Base-by-base conservation (phyloP, 2,113 vertebrate genomes). In the Lasiurus cinereus region DNA sequence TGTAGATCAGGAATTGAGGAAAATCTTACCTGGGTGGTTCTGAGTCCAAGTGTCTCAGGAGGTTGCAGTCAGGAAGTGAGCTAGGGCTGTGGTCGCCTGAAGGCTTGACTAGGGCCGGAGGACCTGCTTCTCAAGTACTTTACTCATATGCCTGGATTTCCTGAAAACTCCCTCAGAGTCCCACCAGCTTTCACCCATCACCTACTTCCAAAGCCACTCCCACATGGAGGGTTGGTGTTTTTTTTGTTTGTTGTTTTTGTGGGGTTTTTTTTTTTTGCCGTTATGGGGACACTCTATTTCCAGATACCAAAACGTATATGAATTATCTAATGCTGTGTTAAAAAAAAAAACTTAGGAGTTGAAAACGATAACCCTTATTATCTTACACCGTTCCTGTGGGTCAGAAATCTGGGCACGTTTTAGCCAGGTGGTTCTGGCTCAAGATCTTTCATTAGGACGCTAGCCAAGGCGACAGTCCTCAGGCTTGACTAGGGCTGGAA, bases 341-440 rank as follows among this genome's bases (percentile, higher is more conserved):
- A 39, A 39, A 39, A 39, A 62, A 48, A 93, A 84, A 92, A 59
- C 15, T 62, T 69, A 73, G 27, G 33, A 36, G 10, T 54, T 83
- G 48, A n/a, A 88, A 67, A 94, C 52, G 82, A 50, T n/a, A 43
- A 78, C 52, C 29, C 82, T 76, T 31, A 90, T 54, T 85, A 54
- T 27, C 15, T 85, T 67, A 50, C 14, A 77, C 4, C 16, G 21
- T 70, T 96, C 87, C 76, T 87, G 33, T 83, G n/a, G 59, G 6
- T 77, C 46, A 79, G 46, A 77, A 72, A 52, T 92, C 54, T 72
- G 33, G 11, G 62, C n/a, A 36, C 54, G 80, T 15, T 10, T 89
- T 79, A 89, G 15, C 24, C 21, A 16, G 4, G 27, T 46, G n/a
- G 59, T 56, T 82, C 62, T 78, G 52, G 22, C 14, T 79, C 43